Evolutionary conservation across 2,888 invertebrate species (phyloP).

Genomic region (Ischnura elegans): DNA sequence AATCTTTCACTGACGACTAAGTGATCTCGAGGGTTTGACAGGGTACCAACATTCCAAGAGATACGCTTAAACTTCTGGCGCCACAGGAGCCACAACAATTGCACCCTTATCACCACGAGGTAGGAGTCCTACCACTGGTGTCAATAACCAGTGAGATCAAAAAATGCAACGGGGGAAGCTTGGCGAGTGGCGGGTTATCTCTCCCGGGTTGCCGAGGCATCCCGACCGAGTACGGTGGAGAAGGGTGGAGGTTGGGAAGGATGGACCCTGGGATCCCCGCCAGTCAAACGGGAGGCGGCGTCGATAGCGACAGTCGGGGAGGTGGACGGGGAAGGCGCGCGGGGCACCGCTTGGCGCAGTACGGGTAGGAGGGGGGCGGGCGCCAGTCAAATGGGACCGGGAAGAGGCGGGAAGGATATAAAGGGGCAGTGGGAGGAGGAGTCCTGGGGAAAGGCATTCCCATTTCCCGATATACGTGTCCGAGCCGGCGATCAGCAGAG

Average conservation of each 20-base stretch:
- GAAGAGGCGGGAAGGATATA: slow-evolving; percentile 28
- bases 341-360: slow-evolving; percentile 74
- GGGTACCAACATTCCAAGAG: too few species aligned
- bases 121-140: neutral
- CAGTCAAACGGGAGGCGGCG: slow-evolving; percentile 55
- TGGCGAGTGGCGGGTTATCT: neutral
- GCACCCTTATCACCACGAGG: neutral
- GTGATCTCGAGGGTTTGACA: too few species aligned
- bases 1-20: too few species aligned
- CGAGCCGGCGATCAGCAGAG: neutral
- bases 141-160: neutral
- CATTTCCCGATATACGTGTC: neutral
- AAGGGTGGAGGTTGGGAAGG: neutral
- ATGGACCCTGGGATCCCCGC: slow-evolving; percentile 38
- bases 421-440: slow-evolving; percentile 48
- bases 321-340: slow-evolving; percentile 31
- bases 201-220: neutral
- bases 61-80: too few species aligned
- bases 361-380: slow-evolving; percentile 56
- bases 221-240: neutral
- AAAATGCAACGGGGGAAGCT: neutral
- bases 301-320: slow-evolving; percentile 69
- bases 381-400: slow-evolving; percentile 32
- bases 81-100: too few species aligned
- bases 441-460: neutral